Evolutionary conservation across 2,113 vertebrate species (phyloP), one percentile per base, ranked within the genome.

Genomic region (Eulemur rufifrons): DNA sequence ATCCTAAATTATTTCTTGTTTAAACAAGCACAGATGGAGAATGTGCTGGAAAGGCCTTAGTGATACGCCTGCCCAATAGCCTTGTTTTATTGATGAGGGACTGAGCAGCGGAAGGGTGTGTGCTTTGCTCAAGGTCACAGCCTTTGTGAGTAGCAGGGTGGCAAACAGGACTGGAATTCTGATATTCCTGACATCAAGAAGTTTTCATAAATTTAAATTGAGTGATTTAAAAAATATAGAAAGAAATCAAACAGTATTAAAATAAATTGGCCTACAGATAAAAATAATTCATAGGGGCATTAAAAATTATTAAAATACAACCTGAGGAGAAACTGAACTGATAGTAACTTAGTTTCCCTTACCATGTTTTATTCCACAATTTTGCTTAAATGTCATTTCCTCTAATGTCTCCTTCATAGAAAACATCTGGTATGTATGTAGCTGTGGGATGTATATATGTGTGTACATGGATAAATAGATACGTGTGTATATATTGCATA

Each of bases 61-160:
- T 74, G 88, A 95, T 47, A 68, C 21, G 18, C 69, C 37, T 17
- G 0, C 63, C 71, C 56, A 59, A 37, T 82, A 83, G 81, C 37
- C 42, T 93, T 98, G 95, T 97, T 97, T 98, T 96, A 98, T 96
- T 97, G 97, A 96, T 98, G 95, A 97, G 82, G 66, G 34, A 23
- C 61, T 74, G 73, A 91, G 76, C 61, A 39, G 88, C 52, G 34
- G 82, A 93, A 86, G 34, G 89, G 61, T 27, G 0, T 50, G 54
- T 63, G 63, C 74, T 96, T 87, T 78, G 95, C n/a, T 97, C 93
- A 96, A 96, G 95, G 91, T 96, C 97, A 96, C 39, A 37, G 85
- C 64, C 54, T 63, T 94, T 54, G 5, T 12, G 61, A 89, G 56
- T 47, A n/a, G 50, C 39, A 27, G 71, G 54, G 12, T 88, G 71